A percentile compares a stretch with the other conserved stretches of the same genome.
These are phyloP conservation scores for Anas platyrhynchos DNA, from an alignment of 2,113 vertebrate genomes.

Conservation along the genomic window DNA sequence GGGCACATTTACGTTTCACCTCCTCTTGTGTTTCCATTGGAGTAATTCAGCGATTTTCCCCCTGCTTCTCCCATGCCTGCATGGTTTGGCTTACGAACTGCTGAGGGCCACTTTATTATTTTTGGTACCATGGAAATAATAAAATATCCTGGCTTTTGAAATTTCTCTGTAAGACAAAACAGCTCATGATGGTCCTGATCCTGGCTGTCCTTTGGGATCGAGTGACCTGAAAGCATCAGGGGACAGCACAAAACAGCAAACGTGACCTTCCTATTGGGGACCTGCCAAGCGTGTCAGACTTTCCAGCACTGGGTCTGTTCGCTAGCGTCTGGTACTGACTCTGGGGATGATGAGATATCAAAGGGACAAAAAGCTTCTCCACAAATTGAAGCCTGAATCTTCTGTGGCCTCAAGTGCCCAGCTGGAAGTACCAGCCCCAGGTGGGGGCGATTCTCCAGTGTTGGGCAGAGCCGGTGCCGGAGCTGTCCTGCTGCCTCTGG, in stretches of 20 bases:
- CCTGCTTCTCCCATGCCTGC: not conserved
- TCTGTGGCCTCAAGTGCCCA: not conserved
- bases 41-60: not conserved
- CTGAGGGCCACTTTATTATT: not conserved
- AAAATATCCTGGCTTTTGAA: not conserved
- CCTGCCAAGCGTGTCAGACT: not conserved
- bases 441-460: not conserved
- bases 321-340: not conserved
- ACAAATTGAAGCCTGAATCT: not conserved
- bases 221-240: not conserved
- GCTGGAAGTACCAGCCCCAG: not conserved
- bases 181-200: not conserved
- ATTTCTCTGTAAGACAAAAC: not conserved
- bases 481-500: not conserved
- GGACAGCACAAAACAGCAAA: not conserved
- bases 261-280: conserved; percentile 7
- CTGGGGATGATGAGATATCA: not conserved
- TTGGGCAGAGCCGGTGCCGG: not conserved
- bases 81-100: not conserved
- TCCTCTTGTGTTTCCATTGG: not conserved
- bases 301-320: not conserved
- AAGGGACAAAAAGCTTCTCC: not conserved
- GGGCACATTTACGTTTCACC: not conserved
- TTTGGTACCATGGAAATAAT: not conserved
- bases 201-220: not conserved